Evolutionary conservation across 2,113 vertebrate genomes (phyloP).

Genomic region (Seriola aureovittata): DNA sequence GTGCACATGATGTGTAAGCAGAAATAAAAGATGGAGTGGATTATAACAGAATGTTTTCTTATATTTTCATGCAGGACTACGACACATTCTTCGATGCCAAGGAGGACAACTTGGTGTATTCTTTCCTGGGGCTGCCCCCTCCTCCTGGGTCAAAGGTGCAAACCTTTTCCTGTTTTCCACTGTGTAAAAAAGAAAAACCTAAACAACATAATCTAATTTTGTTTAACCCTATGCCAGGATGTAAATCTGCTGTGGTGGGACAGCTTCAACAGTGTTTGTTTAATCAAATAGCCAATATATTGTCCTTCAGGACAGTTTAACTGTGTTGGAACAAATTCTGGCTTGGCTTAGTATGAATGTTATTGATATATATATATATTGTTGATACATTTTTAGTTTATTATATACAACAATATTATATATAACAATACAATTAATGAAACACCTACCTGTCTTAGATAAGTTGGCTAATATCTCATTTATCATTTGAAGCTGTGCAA

Average conservation of each 20-base stretch:
- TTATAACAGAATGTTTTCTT: neutral
- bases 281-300: neutral
- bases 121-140: conserved; percentile 94
- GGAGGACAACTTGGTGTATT: conserved; percentile 94
- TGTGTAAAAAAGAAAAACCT: neutral
- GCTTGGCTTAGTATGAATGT: neutral
- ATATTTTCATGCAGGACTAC: conserved; percentile 89
- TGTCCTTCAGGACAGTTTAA: neutral
- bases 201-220: neutral
- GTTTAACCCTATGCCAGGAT: neutral
- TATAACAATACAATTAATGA: neutral
- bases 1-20: too few relatives aligned
- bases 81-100: conserved; percentile 98
- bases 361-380: neutral
- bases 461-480: neutral
- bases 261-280: neutral
- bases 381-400: neutral
- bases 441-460: neutral
- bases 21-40: neutral
- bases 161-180: conserved; percentile 11
- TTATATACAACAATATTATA: neutral
- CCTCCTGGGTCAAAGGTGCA: conserved; percentile 94
- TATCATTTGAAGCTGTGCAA: neutral
- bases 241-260: neutral
- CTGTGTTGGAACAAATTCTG: neutral